These are phyloP conservation scores for Drosophila lini DNA, from an alignment of 1,140 invertebrate species.

Conservation along the genomic window DNA sequence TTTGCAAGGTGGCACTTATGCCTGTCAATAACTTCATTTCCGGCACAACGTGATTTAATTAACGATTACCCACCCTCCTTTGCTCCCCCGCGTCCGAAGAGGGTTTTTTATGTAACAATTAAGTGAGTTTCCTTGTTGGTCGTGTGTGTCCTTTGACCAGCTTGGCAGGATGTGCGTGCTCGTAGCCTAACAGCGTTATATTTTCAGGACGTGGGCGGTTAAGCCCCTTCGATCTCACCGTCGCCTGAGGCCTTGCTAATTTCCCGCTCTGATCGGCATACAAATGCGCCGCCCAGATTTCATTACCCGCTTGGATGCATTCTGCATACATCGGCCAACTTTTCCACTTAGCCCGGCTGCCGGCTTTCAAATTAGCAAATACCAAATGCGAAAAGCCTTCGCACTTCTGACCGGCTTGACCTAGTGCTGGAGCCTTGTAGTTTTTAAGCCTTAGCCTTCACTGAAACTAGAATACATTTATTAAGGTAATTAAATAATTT, in stretches of 20 bases:
- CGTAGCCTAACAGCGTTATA: slow-evolving; percentile 38
- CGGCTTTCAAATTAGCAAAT: not conserved
- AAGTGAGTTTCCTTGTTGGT: slow-evolving; percentile 66
- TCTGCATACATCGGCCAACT: slow-evolving; percentile 42
- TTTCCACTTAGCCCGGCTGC: slow-evolving; percentile 21
- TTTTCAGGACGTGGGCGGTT: slow-evolving; percentile 25
- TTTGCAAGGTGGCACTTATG: slow-evolving; percentile 43
- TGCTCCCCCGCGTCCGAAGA: too few relatives aligned
- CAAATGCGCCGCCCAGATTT: slow-evolving; percentile 9
- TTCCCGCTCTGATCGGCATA: slow-evolving; percentile 24
- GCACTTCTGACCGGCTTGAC: not conserved
- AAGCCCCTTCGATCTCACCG: not conserved
- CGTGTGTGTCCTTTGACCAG: slow-evolving; percentile 7
- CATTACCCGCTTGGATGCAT: slow-evolving; percentile 51
- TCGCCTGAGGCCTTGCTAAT: slow-evolving; percentile 14
- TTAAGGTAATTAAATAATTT: not conserved
- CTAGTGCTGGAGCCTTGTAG: not conserved
- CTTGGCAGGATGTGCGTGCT: slow-evolving; percentile 14
- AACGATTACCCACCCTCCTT: slow-evolving; percentile 54
- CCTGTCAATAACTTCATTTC: slow-evolving; percentile 78
- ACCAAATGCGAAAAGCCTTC: not conserved
- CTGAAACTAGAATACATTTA: not conserved
- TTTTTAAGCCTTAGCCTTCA: not conserved
- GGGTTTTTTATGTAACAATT: slow-evolving; percentile 57
- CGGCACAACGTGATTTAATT: slow-evolving; percentile 78